Percentiles rank a stretch among this genome's conserved stretches.
Evolutionary conservation across 2,797 vertebrate genomes (phyloP).

Genomic region (Macropodus opercularis): DNA sequence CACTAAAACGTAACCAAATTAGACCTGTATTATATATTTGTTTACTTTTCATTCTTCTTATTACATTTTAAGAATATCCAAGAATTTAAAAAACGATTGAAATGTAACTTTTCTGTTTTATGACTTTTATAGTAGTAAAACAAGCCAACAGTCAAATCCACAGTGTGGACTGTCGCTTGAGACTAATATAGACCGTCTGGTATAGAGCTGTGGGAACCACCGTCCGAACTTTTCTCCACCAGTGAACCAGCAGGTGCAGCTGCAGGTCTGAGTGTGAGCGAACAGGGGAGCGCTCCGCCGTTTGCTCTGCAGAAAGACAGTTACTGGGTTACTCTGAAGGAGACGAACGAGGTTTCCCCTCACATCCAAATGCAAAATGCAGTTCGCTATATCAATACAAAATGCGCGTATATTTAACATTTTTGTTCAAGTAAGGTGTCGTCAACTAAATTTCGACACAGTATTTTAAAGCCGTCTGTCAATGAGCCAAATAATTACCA

Average conservation of each 20-base stretch:
- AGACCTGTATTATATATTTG: too few relatives aligned
- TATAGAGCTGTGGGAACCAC: constrained; percentile 48
- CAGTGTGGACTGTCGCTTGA: neutral
- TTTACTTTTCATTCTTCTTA: too few relatives aligned
- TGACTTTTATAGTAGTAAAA: neutral
- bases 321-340: too few relatives aligned
- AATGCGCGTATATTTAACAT: too few relatives aligned
- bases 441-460: neutral
- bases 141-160: neutral
- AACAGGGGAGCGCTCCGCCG: neutral
- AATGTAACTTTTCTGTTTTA: too few relatives aligned
- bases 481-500: neutral
- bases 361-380: too few relatives aligned
- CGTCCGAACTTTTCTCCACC: constrained; percentile 28
- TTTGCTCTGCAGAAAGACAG: constrained; percentile 1
- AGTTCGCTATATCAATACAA: too few relatives aligned
- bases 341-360: too few relatives aligned
- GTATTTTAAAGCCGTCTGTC: neutral
- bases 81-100: too few relatives aligned
- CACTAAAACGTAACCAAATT: too few relatives aligned
- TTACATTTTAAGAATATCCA: too few relatives aligned
- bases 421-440: neutral
- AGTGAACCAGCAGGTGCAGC: constrained; percentile 46
- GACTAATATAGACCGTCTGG: constrained; percentile 24
- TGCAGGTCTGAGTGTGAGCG: constrained; percentile 8